Base-by-base conservation (phyloP, 2,888 invertebrate genomes). In the Lepidonotus clava region DNA sequence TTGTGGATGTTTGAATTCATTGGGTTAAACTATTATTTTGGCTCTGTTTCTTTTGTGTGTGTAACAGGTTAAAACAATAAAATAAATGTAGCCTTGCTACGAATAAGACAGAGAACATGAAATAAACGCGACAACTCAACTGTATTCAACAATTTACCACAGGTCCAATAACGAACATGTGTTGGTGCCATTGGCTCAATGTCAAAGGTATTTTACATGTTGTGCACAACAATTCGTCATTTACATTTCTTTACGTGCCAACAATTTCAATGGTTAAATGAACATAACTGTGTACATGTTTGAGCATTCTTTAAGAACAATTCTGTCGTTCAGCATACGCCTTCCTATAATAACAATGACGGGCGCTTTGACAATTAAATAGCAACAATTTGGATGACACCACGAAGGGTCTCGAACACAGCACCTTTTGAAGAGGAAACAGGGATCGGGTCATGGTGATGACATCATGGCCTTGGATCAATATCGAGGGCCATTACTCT, bases 191-290 rank as follows among this genome's bases (percentile, higher is more conserved):
- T 71, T 18, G 14, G 14, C 71, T 71, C 11, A 71, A 36, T 61
- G 21, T 1, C 71, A 71, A n/a, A 34, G 38, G 71, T 71, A 71
- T 71, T 21, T 61, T 71, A 71, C 71, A 71, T 38, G 24, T n/a
- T n/a, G 71, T 71, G 21, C 24, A 71, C 71, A 71, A 28, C 24
- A 24, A 61, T 61, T 61, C 11, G 61, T 61, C 24, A 1, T 61
- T 28, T 11, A 61, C 28, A 61, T 36, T 38, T 38, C 24, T 36
- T 34, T 71, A 71, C 38, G 24, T 71, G 71, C 5, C 38, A 34
- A 71, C 38, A 71, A 71, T 38, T 71, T 71, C 71, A 71, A 71
- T 38, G 71, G 71, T 71, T 71, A 71, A 71, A 71, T 71, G 71
- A 71, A 71, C 71, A 71, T 38, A 36, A n/a, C 18, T 71, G 71